Conservation (phyloP, 2,113 vertebrate genomes). For the Pelvicachromis taeniatus region DNA sequence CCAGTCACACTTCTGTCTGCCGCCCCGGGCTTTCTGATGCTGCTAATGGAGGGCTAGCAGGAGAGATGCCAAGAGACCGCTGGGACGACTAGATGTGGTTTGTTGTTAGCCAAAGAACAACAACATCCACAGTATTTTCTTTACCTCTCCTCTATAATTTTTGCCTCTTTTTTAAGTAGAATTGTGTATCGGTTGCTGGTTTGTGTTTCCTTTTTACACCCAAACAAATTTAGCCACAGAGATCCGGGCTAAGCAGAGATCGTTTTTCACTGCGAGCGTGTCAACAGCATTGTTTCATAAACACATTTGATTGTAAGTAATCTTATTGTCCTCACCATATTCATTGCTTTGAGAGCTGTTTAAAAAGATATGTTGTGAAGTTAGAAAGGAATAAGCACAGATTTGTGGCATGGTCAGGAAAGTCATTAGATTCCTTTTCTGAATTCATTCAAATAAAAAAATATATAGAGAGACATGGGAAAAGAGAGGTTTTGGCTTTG, state of each 20-base stretch:
- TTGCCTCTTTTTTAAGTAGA: slow-evolving; percentile 1
- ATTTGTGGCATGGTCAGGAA: not conserved
- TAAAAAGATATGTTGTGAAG: not conserved
- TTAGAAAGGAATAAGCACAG: not conserved
- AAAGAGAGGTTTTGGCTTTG: slow-evolving; percentile 18
- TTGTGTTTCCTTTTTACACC: slow-evolving; percentile 20
- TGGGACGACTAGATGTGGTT: slow-evolving; percentile 25
- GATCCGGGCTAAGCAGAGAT: slow-evolving; percentile 2
- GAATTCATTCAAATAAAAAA: slow-evolving; percentile 11
- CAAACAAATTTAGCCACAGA: slow-evolving; percentile 36
- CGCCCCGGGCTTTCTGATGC: slow-evolving; percentile 58
- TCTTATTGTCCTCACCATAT: not conserved
- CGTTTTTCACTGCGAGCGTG: slow-evolving; percentile 20
- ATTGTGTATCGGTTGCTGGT: slow-evolving; percentile 27
- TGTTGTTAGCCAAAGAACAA: slow-evolving; percentile 29
- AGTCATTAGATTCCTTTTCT: not conserved
- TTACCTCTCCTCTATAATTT: slow-evolving; percentile 21
- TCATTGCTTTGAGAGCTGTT: not conserved
- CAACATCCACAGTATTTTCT: slow-evolving; percentile 34
- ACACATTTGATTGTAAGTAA: slow-evolving; percentile 22
- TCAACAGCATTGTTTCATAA: slow-evolving; percentile 23
- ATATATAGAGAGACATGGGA: not conserved
- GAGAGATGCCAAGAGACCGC: slow-evolving; percentile 47
- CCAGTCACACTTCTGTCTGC: slow-evolving; percentile 68
- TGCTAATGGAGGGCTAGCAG: slow-evolving; percentile 55